Percentiles rank a stretch among this genome's conserved stretches.
Evolutionary conservation across 2,888 invertebrate genomes (phyloP).

Genomic region (Oscheius sp.): DNA sequence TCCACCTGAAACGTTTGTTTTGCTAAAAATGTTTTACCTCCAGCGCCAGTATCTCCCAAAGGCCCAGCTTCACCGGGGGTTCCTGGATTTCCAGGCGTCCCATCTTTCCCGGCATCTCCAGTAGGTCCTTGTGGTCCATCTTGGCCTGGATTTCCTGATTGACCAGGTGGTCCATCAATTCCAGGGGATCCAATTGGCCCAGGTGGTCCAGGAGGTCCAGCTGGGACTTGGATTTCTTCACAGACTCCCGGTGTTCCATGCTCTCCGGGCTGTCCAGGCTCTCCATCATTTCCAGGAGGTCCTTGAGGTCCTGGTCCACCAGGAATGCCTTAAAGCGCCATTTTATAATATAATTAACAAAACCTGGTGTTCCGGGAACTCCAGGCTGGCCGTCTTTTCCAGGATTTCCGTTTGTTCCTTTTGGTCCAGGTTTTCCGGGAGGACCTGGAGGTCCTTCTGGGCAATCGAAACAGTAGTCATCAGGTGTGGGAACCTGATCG

Average conservation of each 20-base stretch:
- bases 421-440: conserved; percentile 50
- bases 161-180: conserved; percentile 47
- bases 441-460: conserved; percentile 58
- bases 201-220: conserved; percentile 52
- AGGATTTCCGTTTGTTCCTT: conserved; percentile 50
- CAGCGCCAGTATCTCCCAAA: conserved; percentile 48
- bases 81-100: conserved; percentile 52
- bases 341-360: no score
- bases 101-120: conserved; percentile 44
- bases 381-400: conserved; percentile 56
- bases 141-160: conserved; percentile 47
- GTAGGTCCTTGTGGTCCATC: conserved; percentile 51
- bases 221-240: conserved; percentile 39
- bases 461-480: conserved; percentile 61
- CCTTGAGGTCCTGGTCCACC: conserved; percentile 56
- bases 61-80: conserved; percentile 43
- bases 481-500: conserved; percentile 47
- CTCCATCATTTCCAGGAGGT: conserved; percentile 52
- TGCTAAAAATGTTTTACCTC: no score
- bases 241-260: conserved; percentile 23
- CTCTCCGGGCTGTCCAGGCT: conserved; percentile 33
- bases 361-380: conserved; percentile 53
- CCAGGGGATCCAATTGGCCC: conserved; percentile 52
- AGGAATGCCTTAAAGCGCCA: no score
- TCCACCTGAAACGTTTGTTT: no score